Evolutionary conservation across 2,113 vertebrate species (phyloP), one percentile per base, ranked within the genome.

Genomic region (Callocephalon fimbriatum): DNA sequence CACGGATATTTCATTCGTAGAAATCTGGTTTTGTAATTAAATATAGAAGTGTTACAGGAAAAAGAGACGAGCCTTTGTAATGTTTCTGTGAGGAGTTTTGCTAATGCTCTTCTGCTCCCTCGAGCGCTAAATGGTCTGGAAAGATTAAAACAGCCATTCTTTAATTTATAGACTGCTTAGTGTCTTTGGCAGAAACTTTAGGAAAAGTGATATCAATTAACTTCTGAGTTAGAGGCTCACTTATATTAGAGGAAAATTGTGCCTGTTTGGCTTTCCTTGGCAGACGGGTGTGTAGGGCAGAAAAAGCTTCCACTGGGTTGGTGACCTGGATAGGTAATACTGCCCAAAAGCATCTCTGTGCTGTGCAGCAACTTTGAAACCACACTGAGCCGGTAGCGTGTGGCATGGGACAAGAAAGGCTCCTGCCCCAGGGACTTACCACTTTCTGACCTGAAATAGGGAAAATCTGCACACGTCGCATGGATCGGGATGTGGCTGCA

Each of bases 391-490:
- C 15, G 56, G 35, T 18, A 35, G 45, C 8, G 3, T 14, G 20
- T 50, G 40, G 54, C 4, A 0, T 5, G 65, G 22, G 72, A 11
- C 6, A 8, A 31, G 27, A 18, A 68, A 22, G 27, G 58, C 10
- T 12, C 31, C 17, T 42, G 62, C 27, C 66, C 17, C 35, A 2
- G 15, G 62, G 66, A 4, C 4, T 31, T 44, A 2, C 18, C 8
- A 0, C 22, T 56, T 15, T 3, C 16, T 51, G 35, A 48, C 32
- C 38, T 12, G 8, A 11, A 63, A 48, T 1, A 13, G 19, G 53
- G 50, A 27, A 70, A 48, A 18, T 7, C 5, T 0, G 2, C 8
- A 3, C 13, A 1, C 0, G 1, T 6, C 0, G 12, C 3, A 0
- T 9, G 54, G 59, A 3, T 21, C 0, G 6, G 54, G 88, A 44